Evolutionary conservation across 2,113 vertebrate species (phyloP).

Genomic region (Prinia subflava): DNA sequence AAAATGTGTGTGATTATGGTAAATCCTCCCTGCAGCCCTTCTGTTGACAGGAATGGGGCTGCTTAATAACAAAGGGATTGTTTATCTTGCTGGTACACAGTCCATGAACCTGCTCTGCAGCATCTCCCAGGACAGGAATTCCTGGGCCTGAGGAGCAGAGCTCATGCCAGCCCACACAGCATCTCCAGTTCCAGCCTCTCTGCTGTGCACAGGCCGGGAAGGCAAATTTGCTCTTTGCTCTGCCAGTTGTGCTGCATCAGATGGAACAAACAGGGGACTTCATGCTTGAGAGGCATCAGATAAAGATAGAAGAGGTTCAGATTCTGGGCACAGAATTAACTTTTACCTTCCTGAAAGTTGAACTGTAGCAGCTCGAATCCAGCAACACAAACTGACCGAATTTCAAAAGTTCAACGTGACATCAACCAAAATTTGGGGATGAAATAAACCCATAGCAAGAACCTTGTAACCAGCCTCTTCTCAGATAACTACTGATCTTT

Average conservation of each 20-base stretch:
- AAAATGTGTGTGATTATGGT: neutral
- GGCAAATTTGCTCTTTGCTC: neutral
- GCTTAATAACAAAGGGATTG: slow-evolving; percentile 21
- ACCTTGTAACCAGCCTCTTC: neutral
- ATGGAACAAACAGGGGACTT: slow-evolving; percentile 9
- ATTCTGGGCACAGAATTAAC: neutral
- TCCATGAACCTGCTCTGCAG: neutral
- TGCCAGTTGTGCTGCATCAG: neutral
- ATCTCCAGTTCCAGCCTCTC: neutral
- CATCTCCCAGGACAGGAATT: slow-evolving; percentile 13
- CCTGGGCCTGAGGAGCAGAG: neutral
- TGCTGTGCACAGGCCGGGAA: neutral
- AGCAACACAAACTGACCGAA: neutral
- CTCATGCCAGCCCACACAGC: neutral
- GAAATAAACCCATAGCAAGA: neutral
- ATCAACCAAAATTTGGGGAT: neutral
- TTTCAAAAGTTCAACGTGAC: neutral
- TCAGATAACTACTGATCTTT: neutral
- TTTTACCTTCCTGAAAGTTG: neutral
- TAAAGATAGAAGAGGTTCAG: neutral
- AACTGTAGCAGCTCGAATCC: neutral
- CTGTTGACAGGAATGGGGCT: neutral
- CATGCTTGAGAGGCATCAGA: slow-evolving; percentile 1
- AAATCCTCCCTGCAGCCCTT: neutral
- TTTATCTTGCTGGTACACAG: slow-evolving; percentile 2